phyloP scores from a whole-genome alignment of 2,113 vertebrate genomes.

The Lathamus discolor region DNA sequence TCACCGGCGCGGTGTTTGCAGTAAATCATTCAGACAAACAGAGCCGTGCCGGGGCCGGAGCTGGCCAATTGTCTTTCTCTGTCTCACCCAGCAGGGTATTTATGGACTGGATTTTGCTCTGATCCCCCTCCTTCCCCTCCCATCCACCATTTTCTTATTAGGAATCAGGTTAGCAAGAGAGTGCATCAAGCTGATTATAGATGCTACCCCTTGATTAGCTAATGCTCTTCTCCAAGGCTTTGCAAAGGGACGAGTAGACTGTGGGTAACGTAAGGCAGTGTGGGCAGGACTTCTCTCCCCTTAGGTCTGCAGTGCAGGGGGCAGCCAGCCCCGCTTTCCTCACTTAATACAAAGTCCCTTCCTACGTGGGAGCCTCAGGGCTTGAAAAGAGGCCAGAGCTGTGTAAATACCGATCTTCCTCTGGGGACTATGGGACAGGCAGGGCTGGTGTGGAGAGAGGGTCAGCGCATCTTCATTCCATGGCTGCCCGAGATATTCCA shows the following conservation, averaged over 20 bases:
- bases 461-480: not conserved
- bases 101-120: not conserved
- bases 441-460: not conserved
- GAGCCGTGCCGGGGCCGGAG: not conserved
- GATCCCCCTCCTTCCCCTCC: not conserved
- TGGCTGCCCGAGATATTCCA: not conserved
- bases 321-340: not conserved
- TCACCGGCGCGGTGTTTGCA: not conserved
- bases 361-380: fast-evolving
- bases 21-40: conserved; percentile 57
- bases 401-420: not conserved
- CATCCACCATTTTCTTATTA: conserved; percentile 63
- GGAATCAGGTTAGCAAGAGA: conserved; percentile 61
- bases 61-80: not conserved
- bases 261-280: not conserved
- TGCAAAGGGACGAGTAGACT: not conserved
- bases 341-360: not conserved
- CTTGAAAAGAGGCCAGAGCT: not conserved
- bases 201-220: conserved; percentile 68
- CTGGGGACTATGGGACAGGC: not conserved
- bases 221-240: not conserved
- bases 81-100: not conserved
- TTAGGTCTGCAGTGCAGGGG: not conserved
- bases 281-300: not conserved
- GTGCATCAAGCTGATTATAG: conserved; percentile 67